Conservation (phyloP, 2,888 invertebrate species). For the Ectobius pallidus region DNA sequence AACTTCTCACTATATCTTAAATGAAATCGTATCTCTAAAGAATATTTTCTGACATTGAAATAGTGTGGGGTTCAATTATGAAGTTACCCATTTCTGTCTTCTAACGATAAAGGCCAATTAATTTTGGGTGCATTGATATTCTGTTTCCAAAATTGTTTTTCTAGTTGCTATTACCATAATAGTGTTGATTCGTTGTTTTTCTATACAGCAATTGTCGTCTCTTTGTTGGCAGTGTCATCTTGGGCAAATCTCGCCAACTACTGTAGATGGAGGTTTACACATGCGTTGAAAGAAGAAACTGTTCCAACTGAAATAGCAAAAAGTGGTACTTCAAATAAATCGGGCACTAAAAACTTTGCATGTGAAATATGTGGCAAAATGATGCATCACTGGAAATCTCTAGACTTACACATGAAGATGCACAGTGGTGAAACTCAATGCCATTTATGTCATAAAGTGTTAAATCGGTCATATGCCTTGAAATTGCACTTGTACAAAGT, state of each 20-base stretch:
- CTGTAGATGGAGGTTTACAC: constrained; percentile 12
- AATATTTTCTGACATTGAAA: too few relatives aligned
- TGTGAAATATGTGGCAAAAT: constrained; percentile 35
- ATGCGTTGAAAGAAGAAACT: background rate
- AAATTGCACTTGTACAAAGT: constrained; percentile 43
- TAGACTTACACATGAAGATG: constrained; percentile 59
- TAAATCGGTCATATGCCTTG: constrained; percentile 54
- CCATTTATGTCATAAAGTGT: constrained; percentile 57
- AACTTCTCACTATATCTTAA: too few relatives aligned
- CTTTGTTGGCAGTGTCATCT: constrained; percentile 13
- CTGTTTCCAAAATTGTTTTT: too few relatives aligned
- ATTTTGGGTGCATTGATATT: too few relatives aligned
- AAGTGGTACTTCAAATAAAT: constrained; percentile 1
- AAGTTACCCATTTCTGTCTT: too few relatives aligned
- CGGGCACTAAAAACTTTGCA: constrained; percentile 8
- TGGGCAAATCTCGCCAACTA: background rate
- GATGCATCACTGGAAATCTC: constrained; percentile 56
- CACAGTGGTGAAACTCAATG: constrained; percentile 60
- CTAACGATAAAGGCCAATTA: too few relatives aligned
- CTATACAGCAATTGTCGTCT: background rate
- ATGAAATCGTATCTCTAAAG: too few relatives aligned
- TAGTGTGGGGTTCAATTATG: too few relatives aligned
- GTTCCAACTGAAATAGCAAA: constrained; percentile 1
- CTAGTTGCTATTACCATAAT: too few relatives aligned
- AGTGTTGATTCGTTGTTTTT: too few relatives aligned